A percentile compares a stretch with the other conserved stretches of the same genome.
phyloP scores from a whole-genome alignment of 2,888 invertebrate species.

The Melinaea menophilus region DNA sequence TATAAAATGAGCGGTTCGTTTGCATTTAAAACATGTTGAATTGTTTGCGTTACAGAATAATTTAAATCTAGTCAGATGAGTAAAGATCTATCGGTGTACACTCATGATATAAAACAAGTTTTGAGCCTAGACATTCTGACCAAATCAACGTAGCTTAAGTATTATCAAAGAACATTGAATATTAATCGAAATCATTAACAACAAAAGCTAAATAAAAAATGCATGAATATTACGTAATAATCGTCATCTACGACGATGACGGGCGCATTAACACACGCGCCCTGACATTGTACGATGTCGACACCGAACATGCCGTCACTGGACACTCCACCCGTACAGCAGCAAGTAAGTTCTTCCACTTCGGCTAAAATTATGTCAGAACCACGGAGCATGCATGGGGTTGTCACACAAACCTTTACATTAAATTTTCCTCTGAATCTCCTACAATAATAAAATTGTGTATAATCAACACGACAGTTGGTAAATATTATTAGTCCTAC shows the following conservation, averaged over 20 bases:
- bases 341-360: constrained; percentile 53
- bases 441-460: constrained; percentile 37
- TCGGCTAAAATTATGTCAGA: constrained; percentile 52
- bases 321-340: constrained; percentile 52
- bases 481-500: no score
- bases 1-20: no score
- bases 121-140: no score
- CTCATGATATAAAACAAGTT: no score
- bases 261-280: constrained; percentile 68
- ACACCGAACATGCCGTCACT: constrained; percentile 59
- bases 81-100: no score
- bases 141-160: no score
- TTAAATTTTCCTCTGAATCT: constrained; percentile 57
- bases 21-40: no score
- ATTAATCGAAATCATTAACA: constrained; percentile 9
- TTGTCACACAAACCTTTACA: constrained; percentile 61
- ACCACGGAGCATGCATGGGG: constrained; percentile 67
- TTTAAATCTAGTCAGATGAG: no score
- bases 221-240: constrained; percentile 53
- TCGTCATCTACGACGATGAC: constrained; percentile 63
- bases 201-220: background rate
- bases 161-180: background rate
- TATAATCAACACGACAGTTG: no score
- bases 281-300: constrained; percentile 61
- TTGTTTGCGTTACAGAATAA: no score